These are phyloP conservation scores for Sebastes alutus DNA, from an alignment of 2,797 vertebrate species.

Conservation along the genomic window DNA sequence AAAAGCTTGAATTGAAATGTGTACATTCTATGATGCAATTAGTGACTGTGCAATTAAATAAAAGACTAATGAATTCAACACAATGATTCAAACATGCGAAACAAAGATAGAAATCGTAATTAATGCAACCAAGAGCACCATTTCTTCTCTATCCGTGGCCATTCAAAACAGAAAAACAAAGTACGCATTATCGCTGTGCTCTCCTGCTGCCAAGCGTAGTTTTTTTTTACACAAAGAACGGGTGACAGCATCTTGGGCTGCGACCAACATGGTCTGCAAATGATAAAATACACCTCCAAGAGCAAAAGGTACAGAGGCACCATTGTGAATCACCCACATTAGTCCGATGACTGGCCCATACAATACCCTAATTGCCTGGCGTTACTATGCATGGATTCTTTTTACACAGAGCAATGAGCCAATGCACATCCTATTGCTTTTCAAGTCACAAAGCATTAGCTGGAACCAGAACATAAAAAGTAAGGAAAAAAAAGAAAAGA, in stretches of 20 bases:
- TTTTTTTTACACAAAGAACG: conserved; percentile 45
- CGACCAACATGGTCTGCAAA: conserved; percentile 52
- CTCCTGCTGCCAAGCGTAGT: conserved; percentile 40
- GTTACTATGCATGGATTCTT: conserved; percentile 38
- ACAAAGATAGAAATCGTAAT: conserved; percentile 64
- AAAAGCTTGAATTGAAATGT: conserved; percentile 41
- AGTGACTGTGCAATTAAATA: conserved; percentile 55
- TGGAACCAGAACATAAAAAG: not conserved
- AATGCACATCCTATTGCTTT: conserved; percentile 26
- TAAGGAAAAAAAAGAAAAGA: not conserved
- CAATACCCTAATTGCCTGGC: conserved; percentile 65
- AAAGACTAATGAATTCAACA: conserved; percentile 47
- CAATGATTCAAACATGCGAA: conserved; percentile 34
- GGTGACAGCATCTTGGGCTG: conserved; percentile 63
- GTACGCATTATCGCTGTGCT: conserved; percentile 34
- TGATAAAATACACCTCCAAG: conserved; percentile 64
- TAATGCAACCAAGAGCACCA: conserved; percentile 20
- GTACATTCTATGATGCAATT: conserved; percentile 60
- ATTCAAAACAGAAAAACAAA: conserved; percentile 52
- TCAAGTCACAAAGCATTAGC: conserved; percentile 43
- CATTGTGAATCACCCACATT: conserved; percentile 66
- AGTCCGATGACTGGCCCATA: conserved; percentile 62
- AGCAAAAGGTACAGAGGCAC: conserved; percentile 59
- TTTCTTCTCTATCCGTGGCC: conserved; percentile 28
- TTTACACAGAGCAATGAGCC: conserved; percentile 48